A percentile compares a stretch with the other conserved stretches of the same genome.
These are phyloP conservation scores for Helobdella robusta DNA, from an alignment of 2,888 invertebrate species.

Conservation along the genomic window DNA sequence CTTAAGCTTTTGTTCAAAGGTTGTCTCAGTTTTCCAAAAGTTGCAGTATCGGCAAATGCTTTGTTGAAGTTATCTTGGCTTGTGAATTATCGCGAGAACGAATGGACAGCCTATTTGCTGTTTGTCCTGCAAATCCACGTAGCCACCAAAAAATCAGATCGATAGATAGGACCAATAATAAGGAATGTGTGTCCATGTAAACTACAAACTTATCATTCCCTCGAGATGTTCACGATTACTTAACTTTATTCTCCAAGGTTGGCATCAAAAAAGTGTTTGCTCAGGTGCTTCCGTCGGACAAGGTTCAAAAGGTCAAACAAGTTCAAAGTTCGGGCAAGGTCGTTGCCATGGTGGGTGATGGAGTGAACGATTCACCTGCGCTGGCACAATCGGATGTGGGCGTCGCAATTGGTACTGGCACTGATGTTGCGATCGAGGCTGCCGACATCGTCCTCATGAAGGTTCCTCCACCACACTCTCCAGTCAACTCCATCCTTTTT, in stretches of 20 bases:
- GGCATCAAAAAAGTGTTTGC: slow-evolving; percentile 90
- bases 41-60: too few species aligned
- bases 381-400: slow-evolving; percentile 95
- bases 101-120: too few species aligned
- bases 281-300: slow-evolving; percentile 95
- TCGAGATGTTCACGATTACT: too few species aligned
- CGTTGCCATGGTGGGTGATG: slow-evolving; percentile 63
- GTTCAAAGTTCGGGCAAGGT: slow-evolving; percentile 60
- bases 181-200: too few species aligned
- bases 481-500: background rate
- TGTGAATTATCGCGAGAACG: too few species aligned
- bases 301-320: slow-evolving; percentile 61
- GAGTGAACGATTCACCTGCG: slow-evolving; percentile 96
- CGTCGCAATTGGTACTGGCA: slow-evolving; percentile 92
- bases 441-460: slow-evolving; percentile 94
- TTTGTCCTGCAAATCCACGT: too few species aligned
- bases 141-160: too few species aligned
- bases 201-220: too few species aligned
- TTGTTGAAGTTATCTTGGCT: too few species aligned
- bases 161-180: too few species aligned
- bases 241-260: slow-evolving; percentile 54
- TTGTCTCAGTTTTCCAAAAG: too few species aligned
- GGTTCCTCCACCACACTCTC: too few species aligned
- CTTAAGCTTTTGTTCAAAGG: slow-evolving; percentile 48
- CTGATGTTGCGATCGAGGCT: slow-evolving; percentile 96